Percentiles rank a stretch among this genome's conserved stretches.
These are phyloP conservation scores for Brachyistius frenatus DNA, from an alignment of 2,113 vertebrate species.

Conservation along the genomic window DNA sequence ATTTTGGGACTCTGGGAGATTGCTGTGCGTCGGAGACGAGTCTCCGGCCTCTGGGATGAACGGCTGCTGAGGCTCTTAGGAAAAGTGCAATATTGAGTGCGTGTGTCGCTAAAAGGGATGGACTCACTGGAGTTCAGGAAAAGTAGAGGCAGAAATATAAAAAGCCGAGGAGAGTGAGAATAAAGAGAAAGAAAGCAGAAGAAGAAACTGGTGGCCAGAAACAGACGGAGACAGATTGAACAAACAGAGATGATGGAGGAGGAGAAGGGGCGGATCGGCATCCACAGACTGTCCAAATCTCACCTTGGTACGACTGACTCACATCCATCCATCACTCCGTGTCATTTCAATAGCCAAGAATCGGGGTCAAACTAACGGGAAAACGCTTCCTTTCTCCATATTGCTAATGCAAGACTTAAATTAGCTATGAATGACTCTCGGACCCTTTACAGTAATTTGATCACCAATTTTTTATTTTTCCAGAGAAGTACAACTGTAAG, in stretches of 20 bases:
- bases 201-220: not conserved
- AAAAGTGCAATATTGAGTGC: constrained; percentile 25
- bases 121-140: too few relatives aligned
- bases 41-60: constrained; percentile 24
- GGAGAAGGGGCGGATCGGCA: constrained; percentile 7
- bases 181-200: constrained; percentile 4
- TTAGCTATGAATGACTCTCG: not conserved
- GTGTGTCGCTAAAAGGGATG: too few relatives aligned
- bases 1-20: constrained; percentile 16
- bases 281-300: constrained; percentile 38
- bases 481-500: not conserved
- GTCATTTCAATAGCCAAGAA: constrained; percentile 18
- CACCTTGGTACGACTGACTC: constrained; percentile 34
- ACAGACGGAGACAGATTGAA: constrained; percentile 11
- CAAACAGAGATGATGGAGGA: constrained; percentile 21
- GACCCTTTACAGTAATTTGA: not conserved
- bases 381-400: not conserved
- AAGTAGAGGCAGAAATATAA: constrained; percentile 17
- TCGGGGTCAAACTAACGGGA: constrained; percentile 17
- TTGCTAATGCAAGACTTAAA: not conserved
- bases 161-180: constrained; percentile 19
- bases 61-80: constrained; percentile 31
- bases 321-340: constrained; percentile 46
- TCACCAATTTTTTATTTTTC: not conserved
- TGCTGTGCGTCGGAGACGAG: constrained; percentile 11